Conservation (phyloP, 2,888 invertebrate genomes). For the Chironomus tentans region DNA sequence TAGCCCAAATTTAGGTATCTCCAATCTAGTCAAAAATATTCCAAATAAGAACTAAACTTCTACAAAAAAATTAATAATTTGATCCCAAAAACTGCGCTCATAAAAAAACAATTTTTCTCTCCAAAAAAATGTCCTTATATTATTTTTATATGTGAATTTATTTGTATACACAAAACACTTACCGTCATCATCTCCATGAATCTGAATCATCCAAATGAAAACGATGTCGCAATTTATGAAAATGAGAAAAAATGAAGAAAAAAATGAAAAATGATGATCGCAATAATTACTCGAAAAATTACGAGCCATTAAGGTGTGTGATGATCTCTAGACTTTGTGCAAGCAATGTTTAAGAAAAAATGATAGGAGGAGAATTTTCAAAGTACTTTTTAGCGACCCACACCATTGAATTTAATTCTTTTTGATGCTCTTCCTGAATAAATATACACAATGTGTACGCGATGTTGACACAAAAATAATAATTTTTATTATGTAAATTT, state of each 20-base stretch:
- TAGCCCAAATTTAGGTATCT: too few species aligned
- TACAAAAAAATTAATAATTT: too few species aligned
- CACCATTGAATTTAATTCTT: background rate
- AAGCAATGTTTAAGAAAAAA: background rate
- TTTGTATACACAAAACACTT: background rate
- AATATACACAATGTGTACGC: background rate
- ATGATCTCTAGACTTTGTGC: background rate
- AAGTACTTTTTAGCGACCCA: background rate
- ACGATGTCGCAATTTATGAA: background rate
- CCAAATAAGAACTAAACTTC: too few species aligned
- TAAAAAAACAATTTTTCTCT: too few species aligned
- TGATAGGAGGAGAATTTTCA: background rate
- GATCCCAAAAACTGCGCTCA: too few species aligned
- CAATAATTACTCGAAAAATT: constrained; percentile 25
- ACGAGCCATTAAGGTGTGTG: constrained; percentile 21
- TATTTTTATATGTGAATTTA: too few species aligned
- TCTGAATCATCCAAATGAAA: constrained; percentile 7
- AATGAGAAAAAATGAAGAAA: background rate
- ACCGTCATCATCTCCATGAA: constrained; percentile 28
- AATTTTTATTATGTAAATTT: background rate
- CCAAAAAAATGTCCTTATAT: too few species aligned
- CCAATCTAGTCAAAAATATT: too few species aligned
- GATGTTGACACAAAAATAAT: background rate
- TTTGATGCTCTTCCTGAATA: background rate
- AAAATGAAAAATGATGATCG: constrained; percentile 23